phyloP scores from a whole-genome alignment of 2,113 vertebrate genomes.

The Passerina amoena region DNA sequence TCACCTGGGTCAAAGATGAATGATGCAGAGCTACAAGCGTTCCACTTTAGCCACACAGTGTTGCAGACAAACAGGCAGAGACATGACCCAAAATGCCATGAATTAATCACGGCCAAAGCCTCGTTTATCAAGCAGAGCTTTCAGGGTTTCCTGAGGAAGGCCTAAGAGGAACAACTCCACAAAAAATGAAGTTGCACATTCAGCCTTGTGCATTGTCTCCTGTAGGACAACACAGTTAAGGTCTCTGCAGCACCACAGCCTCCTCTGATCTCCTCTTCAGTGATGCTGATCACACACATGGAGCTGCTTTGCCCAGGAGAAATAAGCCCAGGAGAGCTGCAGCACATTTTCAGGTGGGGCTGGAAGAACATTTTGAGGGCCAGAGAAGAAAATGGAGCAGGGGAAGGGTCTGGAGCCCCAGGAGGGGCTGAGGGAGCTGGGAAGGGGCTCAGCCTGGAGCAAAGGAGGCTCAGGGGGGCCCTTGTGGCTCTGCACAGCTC shows the following conservation, averaged over 20 bases:
- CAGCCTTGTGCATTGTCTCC: neutral
- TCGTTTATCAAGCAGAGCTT: neutral
- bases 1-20: neutral
- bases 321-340: neutral
- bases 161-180: neutral
- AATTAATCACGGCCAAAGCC: neutral
- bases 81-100: neutral
- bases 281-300: neutral
- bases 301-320: neutral
- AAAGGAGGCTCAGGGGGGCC: neutral
- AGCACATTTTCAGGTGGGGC: fast-evolving
- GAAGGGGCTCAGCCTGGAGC: neutral
- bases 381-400: neutral
- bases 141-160: neutral
- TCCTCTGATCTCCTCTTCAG: neutral
- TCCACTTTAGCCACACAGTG: neutral
- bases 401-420: neutral
- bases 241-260: neutral
- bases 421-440: neutral
- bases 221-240: neutral
- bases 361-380: neutral
- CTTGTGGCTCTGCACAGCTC: neutral
- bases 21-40: neutral
- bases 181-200: neutral
- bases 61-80: neutral